Conservation (phyloP, 2,113 vertebrate species). For the Phalacrocorax pelagicus region DNA sequence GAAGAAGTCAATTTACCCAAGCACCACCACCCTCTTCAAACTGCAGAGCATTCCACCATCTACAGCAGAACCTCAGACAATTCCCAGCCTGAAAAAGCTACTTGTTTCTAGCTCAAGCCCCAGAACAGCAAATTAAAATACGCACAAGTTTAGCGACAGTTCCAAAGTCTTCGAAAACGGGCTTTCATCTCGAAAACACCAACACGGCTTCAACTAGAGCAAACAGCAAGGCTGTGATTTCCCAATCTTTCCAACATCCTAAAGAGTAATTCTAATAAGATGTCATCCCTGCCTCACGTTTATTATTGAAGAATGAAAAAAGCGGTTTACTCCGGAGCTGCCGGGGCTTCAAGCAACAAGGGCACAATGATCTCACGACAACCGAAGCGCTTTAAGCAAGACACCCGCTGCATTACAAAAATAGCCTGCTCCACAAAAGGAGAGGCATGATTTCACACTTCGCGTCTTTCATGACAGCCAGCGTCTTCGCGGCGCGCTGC, state of each 20-base stretch:
- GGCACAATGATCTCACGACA: constrained; percentile 41
- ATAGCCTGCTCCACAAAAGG: constrained; percentile 70
- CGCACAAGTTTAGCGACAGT: not conserved
- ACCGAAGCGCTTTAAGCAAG: constrained; percentile 41
- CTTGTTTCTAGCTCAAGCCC: not conserved
- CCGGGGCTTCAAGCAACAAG: not conserved
- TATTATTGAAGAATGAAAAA: constrained; percentile 13
- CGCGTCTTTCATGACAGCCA: constrained; percentile 60
- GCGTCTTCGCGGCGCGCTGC: constrained; percentile 45
- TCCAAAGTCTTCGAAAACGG: constrained; percentile 1
- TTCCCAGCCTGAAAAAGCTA: not conserved
- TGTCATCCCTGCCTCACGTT: constrained; percentile 21
- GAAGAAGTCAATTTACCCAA: constrained; percentile 4
- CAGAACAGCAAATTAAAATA: not conserved
- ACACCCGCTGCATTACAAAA: constrained; percentile 57
- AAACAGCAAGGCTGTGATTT: constrained; percentile 4
- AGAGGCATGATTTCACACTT: constrained; percentile 65
- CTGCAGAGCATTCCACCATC: not conserved
- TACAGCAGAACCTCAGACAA: not conserved
- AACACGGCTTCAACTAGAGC: constrained; percentile 34
- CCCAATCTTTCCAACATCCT: constrained; percentile 23
- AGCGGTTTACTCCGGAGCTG: constrained; percentile 10
- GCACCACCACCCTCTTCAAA: constrained; percentile 4
- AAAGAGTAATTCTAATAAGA: constrained; percentile 17
- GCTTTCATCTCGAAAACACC: constrained; percentile 27